Evolutionary conservation across 2,797 vertebrate genomes (phyloP).

Genomic region (Salmo trutta): DNA sequence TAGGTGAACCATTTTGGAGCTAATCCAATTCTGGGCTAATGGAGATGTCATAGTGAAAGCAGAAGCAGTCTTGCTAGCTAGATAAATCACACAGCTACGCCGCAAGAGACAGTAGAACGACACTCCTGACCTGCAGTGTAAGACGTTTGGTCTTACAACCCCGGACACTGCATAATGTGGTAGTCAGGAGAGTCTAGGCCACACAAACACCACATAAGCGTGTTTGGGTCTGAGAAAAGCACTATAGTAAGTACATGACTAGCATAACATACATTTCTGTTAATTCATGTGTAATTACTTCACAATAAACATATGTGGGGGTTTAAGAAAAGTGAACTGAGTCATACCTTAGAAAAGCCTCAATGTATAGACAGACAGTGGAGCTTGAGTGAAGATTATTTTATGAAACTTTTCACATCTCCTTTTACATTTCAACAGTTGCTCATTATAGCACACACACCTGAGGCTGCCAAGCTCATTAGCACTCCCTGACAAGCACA

Average conservation of each 20-base stretch:
- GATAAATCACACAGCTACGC: conserved; percentile 29
- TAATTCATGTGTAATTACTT: neutral
- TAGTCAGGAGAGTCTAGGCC: neutral
- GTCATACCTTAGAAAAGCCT: neutral
- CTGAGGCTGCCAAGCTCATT: neutral
- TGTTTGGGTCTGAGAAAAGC: neutral
- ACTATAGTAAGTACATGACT: neutral
- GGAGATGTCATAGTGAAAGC: conserved; percentile 45
- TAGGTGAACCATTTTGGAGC: conserved; percentile 39
- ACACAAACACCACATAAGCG: neutral
- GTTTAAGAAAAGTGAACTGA: neutral
- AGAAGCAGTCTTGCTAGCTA: conserved; percentile 13
- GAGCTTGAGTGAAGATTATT: too few species aligned
- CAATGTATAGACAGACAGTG: neutral
- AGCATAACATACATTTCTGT: neutral
- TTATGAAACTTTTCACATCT: too few species aligned
- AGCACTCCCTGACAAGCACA: neutral
- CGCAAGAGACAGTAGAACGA: conserved; percentile 9
- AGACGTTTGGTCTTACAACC: conserved; percentile 9
- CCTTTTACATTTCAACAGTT: too few species aligned
- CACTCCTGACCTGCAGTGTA: conserved; percentile 16
- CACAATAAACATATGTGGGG: neutral
- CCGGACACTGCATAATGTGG: conserved; percentile 4
- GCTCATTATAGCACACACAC: neutral
- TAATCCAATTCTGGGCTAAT: conserved; percentile 54